These are phyloP conservation scores for Podotricha telesiphe DNA, from an alignment of 2,888 invertebrate genomes.

Conservation along the genomic window DNA sequence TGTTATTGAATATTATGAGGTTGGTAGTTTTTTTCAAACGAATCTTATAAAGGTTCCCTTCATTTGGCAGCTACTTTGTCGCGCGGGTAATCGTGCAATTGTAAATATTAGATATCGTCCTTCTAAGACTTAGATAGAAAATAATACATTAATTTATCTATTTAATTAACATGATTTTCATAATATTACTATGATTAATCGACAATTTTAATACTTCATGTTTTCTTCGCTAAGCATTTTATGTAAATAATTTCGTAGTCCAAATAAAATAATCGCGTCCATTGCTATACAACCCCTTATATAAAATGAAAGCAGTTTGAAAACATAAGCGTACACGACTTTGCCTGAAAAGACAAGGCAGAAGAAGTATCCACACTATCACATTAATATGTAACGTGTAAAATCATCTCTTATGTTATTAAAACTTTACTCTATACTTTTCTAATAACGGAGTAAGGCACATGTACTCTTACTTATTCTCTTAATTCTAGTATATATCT, in stretches of 20 bases:
- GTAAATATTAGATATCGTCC: constrained; percentile 74
- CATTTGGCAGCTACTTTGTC: constrained; percentile 73
- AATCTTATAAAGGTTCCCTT: constrained; percentile 64
- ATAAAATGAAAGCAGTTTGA: constrained; percentile 1
- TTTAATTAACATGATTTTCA: constrained; percentile 28
- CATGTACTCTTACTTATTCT: constrained; percentile 37
- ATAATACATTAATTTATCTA: constrained; percentile 42
- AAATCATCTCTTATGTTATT: not conserved
- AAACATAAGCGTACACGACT: not conserved
- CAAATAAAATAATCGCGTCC: constrained; percentile 32
- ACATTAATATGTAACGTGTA: not conserved
- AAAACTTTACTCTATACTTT: constrained; percentile 2
- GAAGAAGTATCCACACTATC: not conserved
- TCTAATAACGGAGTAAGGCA: not conserved
- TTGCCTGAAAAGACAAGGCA: not conserved
- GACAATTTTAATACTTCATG: constrained; percentile 21
- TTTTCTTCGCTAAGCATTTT: constrained; percentile 31
- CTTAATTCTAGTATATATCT: constrained; percentile 37
- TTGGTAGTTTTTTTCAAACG: constrained; percentile 45
- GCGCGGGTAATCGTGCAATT: constrained; percentile 65
- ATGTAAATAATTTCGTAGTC: constrained; percentile 13
- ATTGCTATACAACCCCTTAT: constrained; percentile 29
- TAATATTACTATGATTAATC: constrained; percentile 15
- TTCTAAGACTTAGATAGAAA: constrained; percentile 77
- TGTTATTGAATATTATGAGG: constrained; percentile 58